A percentile compares a stretch with the other conserved stretches of the same genome.
Conservation (phyloP, 2,888 invertebrate genomes). For the Clunio marinus region DNA sequence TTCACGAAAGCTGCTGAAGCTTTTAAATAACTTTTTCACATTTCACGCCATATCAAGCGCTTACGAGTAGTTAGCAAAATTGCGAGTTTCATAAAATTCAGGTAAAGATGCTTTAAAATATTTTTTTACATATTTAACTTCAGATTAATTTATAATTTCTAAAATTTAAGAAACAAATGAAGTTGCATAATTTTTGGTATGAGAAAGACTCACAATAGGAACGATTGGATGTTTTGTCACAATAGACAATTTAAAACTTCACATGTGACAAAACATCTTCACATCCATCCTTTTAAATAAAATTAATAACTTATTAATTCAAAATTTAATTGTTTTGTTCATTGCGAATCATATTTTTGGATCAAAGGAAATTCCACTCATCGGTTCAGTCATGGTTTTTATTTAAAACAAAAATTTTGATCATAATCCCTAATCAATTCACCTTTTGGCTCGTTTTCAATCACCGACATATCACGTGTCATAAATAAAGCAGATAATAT, state of each 20-base stretch:
- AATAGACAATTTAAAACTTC: no score
- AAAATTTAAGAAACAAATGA: no score
- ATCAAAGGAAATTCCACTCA: not conserved
- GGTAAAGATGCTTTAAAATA: not conserved
- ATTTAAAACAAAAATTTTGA: no score
- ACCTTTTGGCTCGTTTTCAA: not conserved
- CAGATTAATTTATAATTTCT: not conserved
- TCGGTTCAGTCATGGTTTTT: not conserved
- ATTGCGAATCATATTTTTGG: not conserved
- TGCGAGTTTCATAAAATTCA: slow-evolving; percentile 7
- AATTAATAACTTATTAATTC: no score
- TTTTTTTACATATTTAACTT: not conserved
- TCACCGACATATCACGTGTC: not conserved
- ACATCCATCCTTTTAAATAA: no score
- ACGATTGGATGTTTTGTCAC: no score
- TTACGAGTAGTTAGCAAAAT: not conserved
- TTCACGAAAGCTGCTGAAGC: not conserved
- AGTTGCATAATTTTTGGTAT: slow-evolving; percentile 2
- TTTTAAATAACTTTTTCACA: not conserved
- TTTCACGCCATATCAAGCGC: not conserved
- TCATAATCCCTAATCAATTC: not conserved
- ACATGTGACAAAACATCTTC: no score
- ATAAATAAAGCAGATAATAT: not conserved
- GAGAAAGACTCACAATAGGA: not conserved
- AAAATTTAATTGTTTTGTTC: not conserved